Base-by-base conservation (phyloP, 2,797 vertebrate species). In the Synaphobranchus kaupii region DNA sequence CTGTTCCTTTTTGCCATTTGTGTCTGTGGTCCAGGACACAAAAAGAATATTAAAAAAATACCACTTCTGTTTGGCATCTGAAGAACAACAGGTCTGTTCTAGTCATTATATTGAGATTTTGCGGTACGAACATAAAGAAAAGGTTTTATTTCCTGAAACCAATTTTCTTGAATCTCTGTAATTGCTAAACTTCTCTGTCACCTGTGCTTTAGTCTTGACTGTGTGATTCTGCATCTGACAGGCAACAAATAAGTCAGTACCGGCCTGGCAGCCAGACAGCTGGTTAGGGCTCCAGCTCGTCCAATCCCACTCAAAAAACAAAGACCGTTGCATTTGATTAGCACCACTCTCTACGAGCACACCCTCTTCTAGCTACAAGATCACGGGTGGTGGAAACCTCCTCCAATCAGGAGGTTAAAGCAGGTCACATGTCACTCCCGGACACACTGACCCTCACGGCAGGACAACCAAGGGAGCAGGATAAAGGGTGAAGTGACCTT, bases 381-480 rank as follows among this genome's bases (percentile, higher is more conserved):
- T 86, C 88, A 88, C 86, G 88, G 93, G 87, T 92, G 93, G 93
- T 90, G 94, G 91, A 87, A 88, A 84, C 90, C 93, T 94, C 93
- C 92, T 92, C 82, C 87, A 91, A 84, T 91, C 92, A 91, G 88
- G 88, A 90, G 94, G 94, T 95, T 94, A 93, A 90, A 90, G 34
- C 91, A 88, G 93, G 93, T 93, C 93, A 92, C 88, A 89, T 85
- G 91, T 89, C 92, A 90, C 90, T 91, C 91, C 91, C 87, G 87
- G 90, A 85, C 90, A 92, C 54, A 71, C 85, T 88, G 87, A 83
- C 91, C 89, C 89, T 39, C 44, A n/a, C 44, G 28, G 84, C 63
- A 85, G 56, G 76, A 9, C 58, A 68, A 92, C 91, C 89, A 89
- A 89, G 85, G 85, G 91, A 92, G 89, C 89, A 90, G 92, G 93